phyloP scores from a whole-genome alignment of 2,888 invertebrate species.

The Morinoia aosen region DNA sequence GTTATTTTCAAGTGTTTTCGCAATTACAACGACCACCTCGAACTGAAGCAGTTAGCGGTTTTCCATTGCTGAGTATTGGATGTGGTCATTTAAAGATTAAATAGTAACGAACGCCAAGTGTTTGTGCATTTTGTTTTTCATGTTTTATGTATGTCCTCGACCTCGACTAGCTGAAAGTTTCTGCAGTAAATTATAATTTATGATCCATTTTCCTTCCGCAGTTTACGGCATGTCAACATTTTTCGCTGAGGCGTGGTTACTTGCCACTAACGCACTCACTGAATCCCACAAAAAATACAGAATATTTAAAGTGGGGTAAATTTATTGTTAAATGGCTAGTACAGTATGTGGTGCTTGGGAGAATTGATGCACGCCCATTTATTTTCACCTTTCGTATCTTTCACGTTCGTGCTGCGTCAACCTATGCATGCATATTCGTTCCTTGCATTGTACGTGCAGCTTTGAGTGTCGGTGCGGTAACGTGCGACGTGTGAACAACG shows the following conservation, averaged over 20 bases:
- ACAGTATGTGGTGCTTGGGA: background rate
- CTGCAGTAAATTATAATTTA: background rate
- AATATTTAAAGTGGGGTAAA: background rate
- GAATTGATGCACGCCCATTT: no score
- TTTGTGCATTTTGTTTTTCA: background rate
- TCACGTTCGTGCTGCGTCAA: background rate
- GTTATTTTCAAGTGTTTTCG: background rate
- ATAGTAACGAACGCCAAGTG: background rate
- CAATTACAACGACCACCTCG: background rate
- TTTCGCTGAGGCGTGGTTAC: background rate
- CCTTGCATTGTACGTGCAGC: background rate
- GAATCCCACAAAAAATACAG: background rate
- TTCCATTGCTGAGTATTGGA: background rate
- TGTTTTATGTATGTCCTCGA: background rate
- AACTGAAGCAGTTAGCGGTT: background rate
- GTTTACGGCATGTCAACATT: background rate
- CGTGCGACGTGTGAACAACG: background rate
- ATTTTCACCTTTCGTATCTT: no score
- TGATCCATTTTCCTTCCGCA: background rate
- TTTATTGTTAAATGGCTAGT: background rate
- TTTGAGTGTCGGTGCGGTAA: background rate
- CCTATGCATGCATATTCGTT: background rate
- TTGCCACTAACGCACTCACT: background rate
- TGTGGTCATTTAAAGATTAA: background rate
- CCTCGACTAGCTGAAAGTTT: background rate